phyloP scores from a whole-genome alignment of 2,888 invertebrate species.

The Xestia sexstrigata region DNA sequence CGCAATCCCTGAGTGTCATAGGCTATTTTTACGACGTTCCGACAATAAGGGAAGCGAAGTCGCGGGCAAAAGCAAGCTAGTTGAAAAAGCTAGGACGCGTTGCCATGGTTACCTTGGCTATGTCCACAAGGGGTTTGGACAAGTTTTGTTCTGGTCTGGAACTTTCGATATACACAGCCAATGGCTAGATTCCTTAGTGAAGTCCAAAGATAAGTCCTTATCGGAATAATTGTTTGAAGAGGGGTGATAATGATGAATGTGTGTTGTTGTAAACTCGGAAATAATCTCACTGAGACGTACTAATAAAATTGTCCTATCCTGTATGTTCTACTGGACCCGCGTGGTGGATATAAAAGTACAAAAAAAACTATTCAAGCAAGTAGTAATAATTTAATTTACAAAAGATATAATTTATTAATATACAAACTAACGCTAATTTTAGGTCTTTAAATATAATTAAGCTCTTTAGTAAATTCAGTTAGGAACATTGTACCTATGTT shows the following conservation, averaged over 20 bases:
- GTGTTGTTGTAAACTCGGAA: too few relatives aligned
- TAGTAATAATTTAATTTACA: neutral
- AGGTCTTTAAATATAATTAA: neutral
- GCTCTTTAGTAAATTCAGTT: neutral
- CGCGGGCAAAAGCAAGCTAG: too few relatives aligned
- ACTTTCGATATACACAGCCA: neutral
- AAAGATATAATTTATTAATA: neutral
- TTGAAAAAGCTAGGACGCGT: neutral
- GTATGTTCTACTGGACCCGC: too few relatives aligned
- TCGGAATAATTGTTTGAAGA: neutral
- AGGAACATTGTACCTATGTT: neutral
- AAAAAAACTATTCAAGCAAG: too few relatives aligned
- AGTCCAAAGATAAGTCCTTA: too few relatives aligned
- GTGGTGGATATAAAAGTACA: too few relatives aligned
- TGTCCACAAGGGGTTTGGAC: neutral
- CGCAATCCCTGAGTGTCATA: neutral
- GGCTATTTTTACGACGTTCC: neutral
- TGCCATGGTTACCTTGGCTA: neutral
- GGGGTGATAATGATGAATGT: neutral
- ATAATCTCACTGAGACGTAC: too few relatives aligned
- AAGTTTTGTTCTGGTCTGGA: neutral
- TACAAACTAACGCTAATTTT: neutral
- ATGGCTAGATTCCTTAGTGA: neutral
- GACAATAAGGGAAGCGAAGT: neutral
- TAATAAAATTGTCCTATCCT: too few relatives aligned